Evolutionary conservation across 1,140 invertebrate genomes (phyloP).

Genomic region (Chrysopa pallens): DNA sequence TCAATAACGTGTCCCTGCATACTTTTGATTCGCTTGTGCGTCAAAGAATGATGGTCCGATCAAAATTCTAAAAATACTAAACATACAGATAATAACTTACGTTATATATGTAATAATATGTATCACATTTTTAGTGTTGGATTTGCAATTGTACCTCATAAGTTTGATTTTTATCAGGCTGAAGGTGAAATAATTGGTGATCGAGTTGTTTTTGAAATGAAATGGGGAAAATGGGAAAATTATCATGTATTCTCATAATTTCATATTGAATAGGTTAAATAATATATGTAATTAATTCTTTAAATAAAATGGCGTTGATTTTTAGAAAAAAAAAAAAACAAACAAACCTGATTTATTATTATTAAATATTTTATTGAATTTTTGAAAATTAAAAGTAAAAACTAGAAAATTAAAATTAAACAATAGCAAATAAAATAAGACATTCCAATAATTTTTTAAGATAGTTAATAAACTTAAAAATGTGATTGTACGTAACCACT

Average conservation of each 20-base stretch:
- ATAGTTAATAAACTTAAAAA: no score
- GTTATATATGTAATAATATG: constrained; percentile 1
- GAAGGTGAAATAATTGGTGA: constrained; percentile 18
- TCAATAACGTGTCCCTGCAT: no score
- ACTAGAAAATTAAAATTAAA: no score
- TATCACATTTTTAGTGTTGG: constrained; percentile 17
- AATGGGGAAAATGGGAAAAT: constrained; percentile 10
- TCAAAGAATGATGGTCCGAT: background rate
- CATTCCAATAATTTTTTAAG: no score
- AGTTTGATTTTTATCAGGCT: constrained; percentile 22
- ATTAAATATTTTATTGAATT: constrained; percentile 1
- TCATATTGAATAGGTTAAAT: background rate
- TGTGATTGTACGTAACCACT: no score
- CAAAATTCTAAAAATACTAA: constrained; percentile 1
- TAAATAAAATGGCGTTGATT: background rate
- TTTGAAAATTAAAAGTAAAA: no score
- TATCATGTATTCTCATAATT: constrained; percentile 12
- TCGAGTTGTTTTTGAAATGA: constrained; percentile 13
- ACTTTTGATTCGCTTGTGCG: no score
- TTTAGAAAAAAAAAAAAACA: constrained; percentile 3
- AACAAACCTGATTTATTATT: background rate
- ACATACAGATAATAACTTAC: constrained; percentile 8
- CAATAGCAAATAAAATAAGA: no score
- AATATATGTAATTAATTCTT: background rate
- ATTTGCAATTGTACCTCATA: constrained; percentile 19